A percentile compares a stretch with the other conserved stretches of the same genome.
Conservation (phyloP, 2,113 vertebrate genomes). For the Neopipo cinnamomea region DNA sequence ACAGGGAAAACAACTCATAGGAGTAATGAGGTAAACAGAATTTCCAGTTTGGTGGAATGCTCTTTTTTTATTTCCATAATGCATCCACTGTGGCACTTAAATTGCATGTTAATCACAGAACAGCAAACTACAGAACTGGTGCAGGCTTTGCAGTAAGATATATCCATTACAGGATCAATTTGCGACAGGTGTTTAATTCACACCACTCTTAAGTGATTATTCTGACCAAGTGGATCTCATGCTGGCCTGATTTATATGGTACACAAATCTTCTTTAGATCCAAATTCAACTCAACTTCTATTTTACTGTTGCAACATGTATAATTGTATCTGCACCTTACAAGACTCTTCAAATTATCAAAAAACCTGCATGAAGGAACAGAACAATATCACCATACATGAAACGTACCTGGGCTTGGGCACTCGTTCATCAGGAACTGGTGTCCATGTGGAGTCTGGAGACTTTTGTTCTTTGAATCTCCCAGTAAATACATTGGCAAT, state of each 20-base stretch:
- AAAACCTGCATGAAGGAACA: neutral
- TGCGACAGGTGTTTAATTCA: neutral
- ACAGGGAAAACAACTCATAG: neutral
- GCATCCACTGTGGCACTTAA: neutral
- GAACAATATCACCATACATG: neutral
- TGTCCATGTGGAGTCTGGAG: constrained; percentile 96
- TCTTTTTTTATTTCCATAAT: neutral
- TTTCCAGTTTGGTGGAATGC: neutral
- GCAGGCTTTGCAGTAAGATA: neutral
- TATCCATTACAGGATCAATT: neutral
- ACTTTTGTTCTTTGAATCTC: constrained; percentile 98
- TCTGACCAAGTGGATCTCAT: neutral
- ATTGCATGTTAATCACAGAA: neutral
- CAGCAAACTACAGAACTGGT: neutral
- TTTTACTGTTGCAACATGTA: neutral
- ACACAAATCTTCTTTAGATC: neutral
- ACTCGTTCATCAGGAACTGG: constrained; percentile 94
- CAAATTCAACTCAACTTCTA: neutral
- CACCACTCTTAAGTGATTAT: neutral
- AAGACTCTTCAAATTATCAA: neutral
- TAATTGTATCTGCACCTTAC: neutral
- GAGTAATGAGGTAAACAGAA: neutral
- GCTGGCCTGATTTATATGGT: neutral
- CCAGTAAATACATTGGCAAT: constrained; percentile 92
- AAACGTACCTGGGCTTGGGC: constrained; percentile 90